Conservation (phyloP, 64 coral and sea anemone genomes). For the Dendrophyllia cribrosa region DNA sequence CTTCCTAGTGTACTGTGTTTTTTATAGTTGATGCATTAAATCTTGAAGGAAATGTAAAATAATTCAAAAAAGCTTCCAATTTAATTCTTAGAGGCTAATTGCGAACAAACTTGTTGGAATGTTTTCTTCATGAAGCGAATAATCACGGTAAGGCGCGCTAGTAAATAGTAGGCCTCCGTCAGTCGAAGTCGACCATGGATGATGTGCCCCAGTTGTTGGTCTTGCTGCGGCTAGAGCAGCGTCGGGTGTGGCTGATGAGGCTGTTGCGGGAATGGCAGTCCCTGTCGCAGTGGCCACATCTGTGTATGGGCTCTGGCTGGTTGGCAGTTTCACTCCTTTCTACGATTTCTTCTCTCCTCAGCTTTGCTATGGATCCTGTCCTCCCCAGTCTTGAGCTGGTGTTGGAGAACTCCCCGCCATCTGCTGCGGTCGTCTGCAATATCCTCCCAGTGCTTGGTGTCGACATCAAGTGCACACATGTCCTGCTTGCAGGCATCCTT, state of each 20-base stretch:
- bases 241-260: background rate
- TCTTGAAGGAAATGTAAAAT: too few relatives aligned
- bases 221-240: background rate
- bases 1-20: too few relatives aligned
- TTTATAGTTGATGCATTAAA: too few relatives aligned
- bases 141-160: too few relatives aligned
- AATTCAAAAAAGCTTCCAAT: too few relatives aligned
- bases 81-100: too few relatives aligned
- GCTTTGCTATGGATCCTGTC: background rate
- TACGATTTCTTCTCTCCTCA: background rate
- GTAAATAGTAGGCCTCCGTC: constrained; percentile 6
- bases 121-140: too few relatives aligned
- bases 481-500: background rate
- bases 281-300: background rate
- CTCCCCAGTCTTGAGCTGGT: background rate
- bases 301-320: background rate
- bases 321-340: too few relatives aligned
- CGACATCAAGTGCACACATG: constrained; percentile 14
- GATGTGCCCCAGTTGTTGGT: background rate
- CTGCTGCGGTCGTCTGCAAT: background rate
- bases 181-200: constrained; percentile 7
- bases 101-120: too few relatives aligned
- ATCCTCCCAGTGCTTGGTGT: background rate
- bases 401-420: background rate
- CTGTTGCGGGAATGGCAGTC: background rate